These are phyloP conservation scores for Scalopus aquaticus DNA, from an alignment of 2,113 vertebrate species.

Conservation along the genomic window DNA sequence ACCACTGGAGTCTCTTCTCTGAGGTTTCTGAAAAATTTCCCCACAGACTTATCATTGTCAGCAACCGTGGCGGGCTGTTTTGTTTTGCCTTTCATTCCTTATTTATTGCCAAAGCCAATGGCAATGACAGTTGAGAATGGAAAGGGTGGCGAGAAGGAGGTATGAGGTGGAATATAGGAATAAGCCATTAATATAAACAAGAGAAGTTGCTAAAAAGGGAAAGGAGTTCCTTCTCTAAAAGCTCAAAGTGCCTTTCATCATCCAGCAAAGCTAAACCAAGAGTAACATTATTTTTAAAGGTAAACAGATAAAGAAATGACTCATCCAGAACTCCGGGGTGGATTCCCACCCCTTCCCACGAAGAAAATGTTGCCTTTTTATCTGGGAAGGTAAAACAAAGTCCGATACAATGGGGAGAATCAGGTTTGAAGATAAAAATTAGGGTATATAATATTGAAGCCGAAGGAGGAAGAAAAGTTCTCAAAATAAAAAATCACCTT, in stretches of 20 bases:
- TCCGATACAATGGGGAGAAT: neutral
- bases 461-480: neutral
- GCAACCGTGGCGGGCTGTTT: neutral
- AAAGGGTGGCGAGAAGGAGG: slow-evolving; percentile 45
- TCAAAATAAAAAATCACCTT: neutral
- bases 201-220: slow-evolving; percentile 17
- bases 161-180: slow-evolving; percentile 21
- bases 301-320: slow-evolving; percentile 58
- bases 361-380: neutral
- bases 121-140: slow-evolving; percentile 54
- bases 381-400: slow-evolving; percentile 14
- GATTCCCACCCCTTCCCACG: neutral
- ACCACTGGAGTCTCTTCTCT: slow-evolving; percentile 37
- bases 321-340: neutral
- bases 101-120: slow-evolving; percentile 65
- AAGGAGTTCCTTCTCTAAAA: slow-evolving; percentile 14
- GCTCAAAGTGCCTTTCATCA: slow-evolving; percentile 17
- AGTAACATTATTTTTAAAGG: slow-evolving; percentile 33
- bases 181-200: slow-evolving; percentile 5
- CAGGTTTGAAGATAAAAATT: neutral
- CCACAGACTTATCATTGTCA: slow-evolving; percentile 63
- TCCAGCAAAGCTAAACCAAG: neutral
- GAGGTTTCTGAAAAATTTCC: slow-evolving; percentile 63
- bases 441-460: neutral
- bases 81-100: slow-evolving; percentile 60